Evolutionary conservation across 2,888 invertebrate genomes (phyloP).

Genomic region (Euplexia lucipara): DNA sequence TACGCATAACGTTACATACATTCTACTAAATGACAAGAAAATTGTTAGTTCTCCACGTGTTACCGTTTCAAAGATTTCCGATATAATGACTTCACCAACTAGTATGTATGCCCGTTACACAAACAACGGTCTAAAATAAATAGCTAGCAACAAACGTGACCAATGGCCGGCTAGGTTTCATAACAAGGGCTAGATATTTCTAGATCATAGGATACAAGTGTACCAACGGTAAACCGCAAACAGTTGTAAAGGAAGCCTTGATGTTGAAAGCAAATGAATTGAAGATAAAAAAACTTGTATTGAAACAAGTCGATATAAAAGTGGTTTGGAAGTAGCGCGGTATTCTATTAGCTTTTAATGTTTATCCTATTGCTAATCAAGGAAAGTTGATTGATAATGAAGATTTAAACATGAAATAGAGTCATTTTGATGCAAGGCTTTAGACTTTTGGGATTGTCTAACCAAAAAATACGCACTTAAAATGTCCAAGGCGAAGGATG

Average conservation of each 20-base stretch:
- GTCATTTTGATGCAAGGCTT: background rate
- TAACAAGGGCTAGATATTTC: constrained; percentile 83
- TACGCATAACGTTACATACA: constrained; percentile 17
- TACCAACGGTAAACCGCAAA: constrained; percentile 71
- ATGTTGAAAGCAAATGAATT: constrained; percentile 45
- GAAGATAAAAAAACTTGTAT: constrained; percentile 30
- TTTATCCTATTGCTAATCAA: background rate
- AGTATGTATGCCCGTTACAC: constrained; percentile 65
- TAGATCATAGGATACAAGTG: constrained; percentile 78
- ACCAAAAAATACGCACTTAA: background rate
- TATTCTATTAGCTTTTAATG: constrained; percentile 24
- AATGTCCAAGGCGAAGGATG: background rate
- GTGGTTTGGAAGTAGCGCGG: background rate
- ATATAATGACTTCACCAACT: constrained; percentile 53
- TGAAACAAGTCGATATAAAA: constrained; percentile 4
- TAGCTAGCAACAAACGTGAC: constrained; percentile 78
- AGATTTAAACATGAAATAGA: background rate
- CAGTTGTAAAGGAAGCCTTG: constrained; percentile 52
- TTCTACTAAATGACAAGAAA: constrained; percentile 25
- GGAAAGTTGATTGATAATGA: background rate
- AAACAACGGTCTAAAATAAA: constrained; percentile 69
- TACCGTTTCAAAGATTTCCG: constrained; percentile 49
- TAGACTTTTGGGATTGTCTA: background rate
- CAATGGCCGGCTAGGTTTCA: constrained; percentile 78
- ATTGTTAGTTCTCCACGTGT: constrained; percentile 40